Conservation (phyloP, 2,797 vertebrate species). For the Erethizon dorsatum region DNA sequence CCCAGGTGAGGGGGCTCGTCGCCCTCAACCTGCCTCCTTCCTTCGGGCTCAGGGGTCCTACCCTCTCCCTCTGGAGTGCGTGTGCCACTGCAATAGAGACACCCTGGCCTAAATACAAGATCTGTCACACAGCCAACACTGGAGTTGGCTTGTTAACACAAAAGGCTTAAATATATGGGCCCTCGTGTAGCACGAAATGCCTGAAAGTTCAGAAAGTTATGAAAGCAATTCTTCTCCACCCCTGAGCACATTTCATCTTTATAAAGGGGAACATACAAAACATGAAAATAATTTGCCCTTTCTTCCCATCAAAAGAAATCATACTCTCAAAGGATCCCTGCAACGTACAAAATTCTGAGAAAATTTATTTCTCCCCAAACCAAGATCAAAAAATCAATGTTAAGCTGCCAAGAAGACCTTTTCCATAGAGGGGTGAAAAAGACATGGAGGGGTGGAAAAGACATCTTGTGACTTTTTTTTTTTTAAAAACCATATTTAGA, state of each 20-base stretch:
- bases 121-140: slow-evolving; percentile 41
- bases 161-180: slow-evolving; percentile 71
- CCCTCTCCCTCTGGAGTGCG: slow-evolving; percentile 72
- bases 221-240: slow-evolving; percentile 81
- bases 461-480: slow-evolving; percentile 67
- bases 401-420: slow-evolving; percentile 86
- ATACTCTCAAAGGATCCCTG: slow-evolving; percentile 80
- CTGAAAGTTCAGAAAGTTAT: slow-evolving; percentile 80
- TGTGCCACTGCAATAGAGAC: slow-evolving; percentile 66
- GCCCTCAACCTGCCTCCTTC: slow-evolving; percentile 24
- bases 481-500: slow-evolving; percentile 67
- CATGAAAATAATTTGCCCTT: slow-evolving; percentile 85
- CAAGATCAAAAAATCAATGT: slow-evolving; percentile 68
- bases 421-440: slow-evolving; percentile 74
- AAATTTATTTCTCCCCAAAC: slow-evolving; percentile 69
- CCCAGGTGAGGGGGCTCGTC: neutral
- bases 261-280: slow-evolving; percentile 85
- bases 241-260: slow-evolving; percentile 84
- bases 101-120: slow-evolving; percentile 45
- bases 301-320: slow-evolving; percentile 84
- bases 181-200: slow-evolving; percentile 70
- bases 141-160: slow-evolving; percentile 73
- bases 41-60: slow-evolving; percentile 17
- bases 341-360: slow-evolving; percentile 85
- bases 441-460: slow-evolving; percentile 66